These are phyloP conservation scores for Andrena praecox DNA, from an alignment of 2,888 invertebrate genomes.

Conservation along the genomic window DNA sequence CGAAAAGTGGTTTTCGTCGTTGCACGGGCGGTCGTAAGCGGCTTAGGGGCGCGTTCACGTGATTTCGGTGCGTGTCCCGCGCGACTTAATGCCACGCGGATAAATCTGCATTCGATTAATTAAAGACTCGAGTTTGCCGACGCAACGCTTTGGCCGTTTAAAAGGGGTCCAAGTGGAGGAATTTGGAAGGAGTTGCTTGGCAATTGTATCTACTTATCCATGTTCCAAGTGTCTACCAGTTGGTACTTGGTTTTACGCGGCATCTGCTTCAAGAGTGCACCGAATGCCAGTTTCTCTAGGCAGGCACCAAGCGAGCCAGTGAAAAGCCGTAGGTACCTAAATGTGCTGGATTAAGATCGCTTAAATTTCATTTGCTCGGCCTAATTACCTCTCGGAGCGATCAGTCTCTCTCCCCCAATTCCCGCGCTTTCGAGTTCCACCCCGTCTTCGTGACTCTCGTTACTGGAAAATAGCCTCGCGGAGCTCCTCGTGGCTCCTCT, in stretches of 20 bases:
- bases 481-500: neutral
- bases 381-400: conserved; percentile 38
- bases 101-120: conserved; percentile 64
- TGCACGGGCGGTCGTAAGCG: conserved; percentile 59
- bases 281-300: neutral
- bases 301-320: neutral
- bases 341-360: conserved; percentile 11
- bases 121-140: conserved; percentile 28
- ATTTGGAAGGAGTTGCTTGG: neutral
- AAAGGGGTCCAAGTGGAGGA: neutral
- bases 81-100: conserved; percentile 50
- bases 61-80: conserved; percentile 51
- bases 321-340: neutral
- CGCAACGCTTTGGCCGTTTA: neutral
- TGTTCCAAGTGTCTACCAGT: too few relatives aligned
- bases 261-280: neutral
- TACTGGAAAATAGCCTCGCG: conserved; percentile 1
- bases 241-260: conserved; percentile 4
- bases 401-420: conserved; percentile 24
- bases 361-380: conserved; percentile 48
- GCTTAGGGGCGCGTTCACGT: conserved; percentile 43
- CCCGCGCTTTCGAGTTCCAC: conserved; percentile 24
- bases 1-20: conserved; percentile 69
- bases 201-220: too few relatives aligned
- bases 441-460: conserved; percentile 11